Evolutionary conservation across 2,113 vertebrate species (phyloP).

Genomic region (Meles meles): DNA sequence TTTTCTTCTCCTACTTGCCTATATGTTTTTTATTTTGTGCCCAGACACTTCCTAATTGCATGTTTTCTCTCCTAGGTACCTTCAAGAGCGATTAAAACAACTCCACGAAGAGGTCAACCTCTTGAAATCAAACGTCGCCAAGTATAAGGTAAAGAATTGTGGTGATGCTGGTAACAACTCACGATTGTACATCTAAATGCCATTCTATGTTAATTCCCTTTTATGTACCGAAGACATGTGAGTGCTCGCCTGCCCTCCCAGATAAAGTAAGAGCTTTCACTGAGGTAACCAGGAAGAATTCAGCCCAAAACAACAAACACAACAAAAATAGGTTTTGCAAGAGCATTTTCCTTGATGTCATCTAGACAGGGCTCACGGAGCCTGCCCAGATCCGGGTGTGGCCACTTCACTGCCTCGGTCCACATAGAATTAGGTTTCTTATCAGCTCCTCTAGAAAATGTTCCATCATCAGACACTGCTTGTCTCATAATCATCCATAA

Average conservation of each 20-base stretch:
- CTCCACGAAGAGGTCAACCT: conserved; percentile 94
- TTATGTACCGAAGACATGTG: background rate
- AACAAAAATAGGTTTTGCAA: background rate
- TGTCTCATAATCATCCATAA: background rate
- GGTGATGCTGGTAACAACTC: background rate
- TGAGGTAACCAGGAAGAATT: background rate
- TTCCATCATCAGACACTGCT: background rate
- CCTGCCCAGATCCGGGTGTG: no score
- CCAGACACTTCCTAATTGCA: background rate
- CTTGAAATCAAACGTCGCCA: conserved; percentile 92
- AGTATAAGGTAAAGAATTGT: conserved; percentile 90
- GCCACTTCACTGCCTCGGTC: background rate
- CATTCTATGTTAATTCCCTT: conserved; percentile 9
- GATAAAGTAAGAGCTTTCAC: background rate
- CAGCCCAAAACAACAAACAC: background rate
- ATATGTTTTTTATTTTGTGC: background rate
- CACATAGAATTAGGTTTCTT: background rate
- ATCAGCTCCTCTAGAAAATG: background rate
- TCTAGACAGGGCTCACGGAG: background rate
- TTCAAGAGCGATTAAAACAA: conserved; percentile 94
- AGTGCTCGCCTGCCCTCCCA: background rate
- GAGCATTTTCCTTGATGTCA: background rate
- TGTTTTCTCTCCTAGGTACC: conserved; percentile 86
- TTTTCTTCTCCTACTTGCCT: background rate
- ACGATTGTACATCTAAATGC: background rate